Base-by-base conservation (phyloP, 2,113 vertebrate species). In the Odontophorus gujanensis region DNA sequence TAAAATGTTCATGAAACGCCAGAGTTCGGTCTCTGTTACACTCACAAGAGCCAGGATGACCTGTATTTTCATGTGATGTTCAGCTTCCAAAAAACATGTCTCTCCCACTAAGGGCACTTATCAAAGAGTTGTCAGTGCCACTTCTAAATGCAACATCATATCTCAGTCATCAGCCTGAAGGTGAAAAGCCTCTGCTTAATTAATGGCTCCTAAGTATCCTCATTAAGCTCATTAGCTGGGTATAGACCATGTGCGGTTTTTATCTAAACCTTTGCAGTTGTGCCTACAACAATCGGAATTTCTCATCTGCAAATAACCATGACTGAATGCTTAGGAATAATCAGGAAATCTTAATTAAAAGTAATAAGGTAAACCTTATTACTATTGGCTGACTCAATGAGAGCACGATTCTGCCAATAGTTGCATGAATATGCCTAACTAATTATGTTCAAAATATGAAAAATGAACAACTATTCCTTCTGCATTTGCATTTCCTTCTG, bases 271-370 rank as follows among this genome's bases (percentile, higher is more conserved):
- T 87, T 82, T 77, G 67, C 75, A 72, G 72, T 45, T 78, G 61
- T 75, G 43, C 36, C 79, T 68, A 0, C 34, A 87, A 95, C 32
- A 89, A 90, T 81, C 8, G 57, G 82, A 81, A 91, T 84, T 88
- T 83, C 59, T 90, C 74, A 84, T 83, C 51, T 84, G 61, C 69
- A 90, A 72, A 86, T 34, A 88, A 47, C 36, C 0, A 0, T 40
- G 51, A 78, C 72, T 45, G 57, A 85, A 61, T 92, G 65, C 40
- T 50, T 22, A 78, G 18, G 47, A 94, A 92, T 84, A 94, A 95
- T 93, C 90, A 94, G 48, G 28, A 90, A 91, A 83, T 65, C 65
- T 78, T 96, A 81, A 96, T 81, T 61, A 91, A 85, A 95, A 87
- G n/a, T 78, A 94, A 85, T 6, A 63, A 10, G 19, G 53, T n/a